These are phyloP conservation scores for Ascidia mentula DNA, from an alignment of 23 tunicate species.

Conservation along the genomic window DNA sequence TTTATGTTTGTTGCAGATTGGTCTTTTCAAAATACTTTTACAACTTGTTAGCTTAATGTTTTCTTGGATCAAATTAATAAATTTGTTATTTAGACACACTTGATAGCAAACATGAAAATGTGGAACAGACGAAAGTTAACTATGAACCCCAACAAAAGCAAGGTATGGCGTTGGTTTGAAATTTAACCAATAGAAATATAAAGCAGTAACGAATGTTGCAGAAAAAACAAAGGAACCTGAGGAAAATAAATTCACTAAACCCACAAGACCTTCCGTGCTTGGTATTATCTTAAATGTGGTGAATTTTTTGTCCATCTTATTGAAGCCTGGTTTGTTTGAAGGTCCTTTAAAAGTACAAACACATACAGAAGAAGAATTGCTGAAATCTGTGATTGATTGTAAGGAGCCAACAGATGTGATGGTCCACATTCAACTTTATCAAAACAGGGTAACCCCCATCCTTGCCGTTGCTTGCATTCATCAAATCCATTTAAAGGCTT, in stretches of 20 bases:
- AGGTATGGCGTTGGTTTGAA: too few species aligned
- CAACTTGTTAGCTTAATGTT: not conserved
- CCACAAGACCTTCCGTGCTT: not conserved
- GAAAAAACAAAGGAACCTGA: not conserved
- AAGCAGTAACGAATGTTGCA: too few species aligned
- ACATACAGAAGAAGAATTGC: conserved; percentile 53
- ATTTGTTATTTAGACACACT: not conserved
- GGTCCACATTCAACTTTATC: conserved; percentile 23
- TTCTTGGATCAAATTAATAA: not conserved
- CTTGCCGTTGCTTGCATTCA: conserved; percentile 85
- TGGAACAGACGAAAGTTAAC: too few species aligned
- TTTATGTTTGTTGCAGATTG: too few species aligned
- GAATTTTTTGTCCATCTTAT: too few species aligned
- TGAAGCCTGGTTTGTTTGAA: not conserved
- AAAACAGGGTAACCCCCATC: conserved; percentile 37
- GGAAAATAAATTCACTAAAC: not conserved
- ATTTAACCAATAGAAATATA: too few species aligned
- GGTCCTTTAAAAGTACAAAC: conserved; percentile 6
- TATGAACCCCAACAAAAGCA: too few species aligned
- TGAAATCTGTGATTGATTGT: conserved; percentile 40
- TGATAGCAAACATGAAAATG: not conserved
- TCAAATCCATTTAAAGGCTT: conserved; percentile 64
- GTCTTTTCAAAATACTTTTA: too few species aligned
- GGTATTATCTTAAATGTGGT: too few species aligned
- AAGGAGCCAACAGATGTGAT: conserved; percentile 40